Evolutionary conservation across 2,113 vertebrate genomes (phyloP).

Genomic region (Columbina picui): DNA sequence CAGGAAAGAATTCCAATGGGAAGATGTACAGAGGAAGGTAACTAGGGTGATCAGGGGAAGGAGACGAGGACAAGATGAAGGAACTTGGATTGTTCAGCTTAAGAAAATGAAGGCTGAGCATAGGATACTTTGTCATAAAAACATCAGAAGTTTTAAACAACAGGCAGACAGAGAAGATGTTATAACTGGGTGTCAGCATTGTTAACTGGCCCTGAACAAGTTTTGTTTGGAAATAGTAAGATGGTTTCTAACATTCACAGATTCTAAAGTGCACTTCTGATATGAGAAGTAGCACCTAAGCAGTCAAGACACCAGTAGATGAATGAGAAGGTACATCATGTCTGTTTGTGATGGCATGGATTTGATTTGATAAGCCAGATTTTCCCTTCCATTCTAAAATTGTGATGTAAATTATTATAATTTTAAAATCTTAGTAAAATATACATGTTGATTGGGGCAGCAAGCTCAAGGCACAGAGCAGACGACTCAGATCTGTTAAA

Average conservation of each 20-base stretch:
- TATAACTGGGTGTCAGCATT: not conserved
- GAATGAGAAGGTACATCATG: not conserved
- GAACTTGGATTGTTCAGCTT: not conserved
- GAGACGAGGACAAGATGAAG: not conserved
- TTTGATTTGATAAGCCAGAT: not conserved
- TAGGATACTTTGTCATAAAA: not conserved
- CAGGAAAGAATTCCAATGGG: not conserved
- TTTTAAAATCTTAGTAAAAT: slow-evolving; percentile 22
- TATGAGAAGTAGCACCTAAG: not conserved
- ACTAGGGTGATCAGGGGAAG: not conserved
- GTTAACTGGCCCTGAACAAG: not conserved
- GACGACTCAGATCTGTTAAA: slow-evolving; percentile 16
- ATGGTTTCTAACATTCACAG: not conserved
- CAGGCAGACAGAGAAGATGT: not conserved
- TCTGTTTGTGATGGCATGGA: not conserved
- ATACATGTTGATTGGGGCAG: not conserved
- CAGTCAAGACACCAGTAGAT: not conserved
- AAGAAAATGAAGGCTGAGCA: not conserved
- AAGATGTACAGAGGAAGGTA: not conserved
- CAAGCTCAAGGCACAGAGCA: not conserved
- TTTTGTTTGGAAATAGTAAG: not conserved
- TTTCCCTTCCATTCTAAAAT: not conserved
- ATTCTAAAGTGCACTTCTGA: not conserved
- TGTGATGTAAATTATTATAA: not conserved
- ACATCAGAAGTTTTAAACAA: not conserved